Conservation (phyloP, 1,140 invertebrate species). For the Maconellicoccus hirsutus region DNA sequence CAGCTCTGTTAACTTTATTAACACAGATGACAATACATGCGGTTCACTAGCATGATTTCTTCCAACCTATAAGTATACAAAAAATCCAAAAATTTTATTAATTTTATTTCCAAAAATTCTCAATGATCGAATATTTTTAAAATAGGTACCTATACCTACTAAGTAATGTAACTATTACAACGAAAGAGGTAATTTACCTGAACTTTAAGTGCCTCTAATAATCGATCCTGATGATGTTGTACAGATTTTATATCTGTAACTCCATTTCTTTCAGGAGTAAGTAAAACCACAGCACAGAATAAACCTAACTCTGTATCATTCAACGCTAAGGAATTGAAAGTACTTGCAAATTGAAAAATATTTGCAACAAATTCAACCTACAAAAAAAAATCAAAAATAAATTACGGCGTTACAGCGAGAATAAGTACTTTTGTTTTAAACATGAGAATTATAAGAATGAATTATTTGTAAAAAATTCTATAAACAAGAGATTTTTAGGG, state of each 20-base stretch:
- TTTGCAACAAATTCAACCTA: slow-evolving; percentile 53
- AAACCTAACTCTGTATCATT: slow-evolving; percentile 84
- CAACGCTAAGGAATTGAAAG: slow-evolving; percentile 63
- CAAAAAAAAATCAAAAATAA: slow-evolving; percentile 24
- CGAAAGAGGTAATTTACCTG: slow-evolving; percentile 42
- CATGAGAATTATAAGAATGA: no score
- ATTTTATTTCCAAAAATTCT: not conserved
- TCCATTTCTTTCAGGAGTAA: slow-evolving; percentile 64
- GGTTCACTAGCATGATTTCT: slow-evolving; percentile 35
- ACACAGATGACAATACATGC: slow-evolving; percentile 53
- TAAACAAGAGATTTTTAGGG: no score
- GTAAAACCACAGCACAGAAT: slow-evolving; percentile 73
- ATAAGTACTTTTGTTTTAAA: no score
- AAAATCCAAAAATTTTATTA: not conserved
- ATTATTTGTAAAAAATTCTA: no score
- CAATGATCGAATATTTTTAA: not conserved
- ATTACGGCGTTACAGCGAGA: no score
- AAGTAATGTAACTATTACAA: not conserved
- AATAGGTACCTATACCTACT: not conserved
- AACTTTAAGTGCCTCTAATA: slow-evolving; percentile 72
- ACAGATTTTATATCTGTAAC: slow-evolving; percentile 74
- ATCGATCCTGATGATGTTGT: slow-evolving; percentile 65
- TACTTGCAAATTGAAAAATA: slow-evolving; percentile 64
- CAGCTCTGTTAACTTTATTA: slow-evolving; percentile 66
- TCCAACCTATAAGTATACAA: slow-evolving; percentile 27